phyloP scores from a whole-genome alignment of 2,113 vertebrate species.

The Bubo bubo region DNA sequence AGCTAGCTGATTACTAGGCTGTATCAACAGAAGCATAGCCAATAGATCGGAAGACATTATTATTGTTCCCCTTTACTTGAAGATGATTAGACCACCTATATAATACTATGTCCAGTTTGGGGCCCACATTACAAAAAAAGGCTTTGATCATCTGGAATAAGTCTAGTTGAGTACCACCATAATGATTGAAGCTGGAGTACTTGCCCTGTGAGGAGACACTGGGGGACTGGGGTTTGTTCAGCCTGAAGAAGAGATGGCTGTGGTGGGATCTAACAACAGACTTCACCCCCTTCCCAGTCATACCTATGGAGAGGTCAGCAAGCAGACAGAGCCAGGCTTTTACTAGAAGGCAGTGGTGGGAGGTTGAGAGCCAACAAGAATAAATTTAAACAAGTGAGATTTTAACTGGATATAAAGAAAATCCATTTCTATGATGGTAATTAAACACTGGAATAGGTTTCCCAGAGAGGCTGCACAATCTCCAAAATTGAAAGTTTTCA shows the following conservation, averaged over 20 bases:
- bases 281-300: rapidly evolving
- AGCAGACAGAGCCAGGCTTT: background rate
- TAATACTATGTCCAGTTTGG: background rate
- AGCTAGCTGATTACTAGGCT: background rate
- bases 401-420: background rate
- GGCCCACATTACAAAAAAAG: background rate
- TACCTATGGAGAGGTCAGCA: background rate
- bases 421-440: background rate
- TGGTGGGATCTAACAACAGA: background rate
- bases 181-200: background rate
- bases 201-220: background rate
- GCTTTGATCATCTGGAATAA: background rate
- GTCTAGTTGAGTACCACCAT: background rate
- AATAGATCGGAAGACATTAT: background rate
- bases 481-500: background rate
- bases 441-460: background rate
- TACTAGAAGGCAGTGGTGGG: background rate
- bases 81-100: too few species aligned
- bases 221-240: background rate
- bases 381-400: background rate
- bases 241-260: background rate
- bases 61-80: background rate
- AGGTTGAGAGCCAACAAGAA: background rate
- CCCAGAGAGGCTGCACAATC: too few species aligned
- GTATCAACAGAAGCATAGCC: background rate